Base-by-base conservation (phyloP, 2,888 invertebrate species). In the Apantesis nais region DNA sequence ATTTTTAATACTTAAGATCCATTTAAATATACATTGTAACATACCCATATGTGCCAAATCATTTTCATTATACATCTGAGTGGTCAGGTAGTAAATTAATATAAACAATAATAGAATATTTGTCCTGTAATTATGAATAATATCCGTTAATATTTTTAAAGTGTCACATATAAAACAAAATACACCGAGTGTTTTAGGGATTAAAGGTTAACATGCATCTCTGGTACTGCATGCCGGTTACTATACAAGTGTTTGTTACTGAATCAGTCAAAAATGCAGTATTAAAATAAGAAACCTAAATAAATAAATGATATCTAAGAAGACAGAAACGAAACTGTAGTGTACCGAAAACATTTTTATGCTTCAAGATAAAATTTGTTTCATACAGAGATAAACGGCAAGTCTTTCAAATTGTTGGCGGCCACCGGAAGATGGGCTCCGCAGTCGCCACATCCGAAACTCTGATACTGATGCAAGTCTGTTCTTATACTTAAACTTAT, bases 401-500 rank as follows among this genome's bases (percentile, higher is more conserved):
- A 85, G 85, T 89, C 85, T 89, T 78, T 78, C 75, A 79, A 78
- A 79, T 75, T 79, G 85, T 83, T 79, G 78, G 66, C 74, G 80
- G 71, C 68, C 37, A 63, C 75, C 81, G 83, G 86, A 85, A 80
- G 81, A 68, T 71, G 78, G 69, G 68, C 71, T 75, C 71, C 73
- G 78, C 74, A 80, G 78, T 81, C 79, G 73, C 72, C 74, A 68
- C 82, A 77, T 77, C 80, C 78, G 78, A 79, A 81, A 78, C 76
- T 85, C 86, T 82, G 88, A 89, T 89, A 88, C 87, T 80, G 85
- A 84, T 79, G 80, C 79, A 85, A 84, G 82, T 83, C 82, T 71
- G 83, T 85, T 87, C 85, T 87, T 88, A 83, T 81, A 82, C 78
- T 81, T 75, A 80, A 92, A 92, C 88, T 92, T 92, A 89, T 84